Percentiles rank a stretch among this genome's conserved stretches.
Evolutionary conservation across 2,888 invertebrate species (phyloP).

Genomic region (Tanypteryx hageni): DNA sequence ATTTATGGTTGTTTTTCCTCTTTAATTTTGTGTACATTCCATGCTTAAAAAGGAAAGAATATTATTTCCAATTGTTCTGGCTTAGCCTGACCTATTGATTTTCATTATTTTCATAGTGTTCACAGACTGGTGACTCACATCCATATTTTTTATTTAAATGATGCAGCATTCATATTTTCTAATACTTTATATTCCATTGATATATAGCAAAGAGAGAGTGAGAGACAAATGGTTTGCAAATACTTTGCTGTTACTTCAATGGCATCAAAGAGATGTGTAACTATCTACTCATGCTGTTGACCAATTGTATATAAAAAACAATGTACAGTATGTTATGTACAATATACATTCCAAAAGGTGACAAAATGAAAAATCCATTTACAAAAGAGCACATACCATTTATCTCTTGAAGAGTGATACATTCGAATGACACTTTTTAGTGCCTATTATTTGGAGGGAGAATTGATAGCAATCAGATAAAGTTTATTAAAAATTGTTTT

Average conservation of each 20-base stretch:
- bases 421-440: constrained; percentile 33
- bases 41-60: constrained; percentile 61
- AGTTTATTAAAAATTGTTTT: constrained; percentile 3
- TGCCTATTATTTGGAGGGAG: constrained; percentile 28
- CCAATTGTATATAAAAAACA: constrained; percentile 53
- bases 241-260: background rate
- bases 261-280: background rate
- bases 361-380: constrained; percentile 38
- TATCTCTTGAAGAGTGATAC: constrained; percentile 23
- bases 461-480: constrained; percentile 22
- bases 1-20: constrained; percentile 61
- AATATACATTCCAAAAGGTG: constrained; percentile 60
- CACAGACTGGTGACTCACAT: constrained; percentile 57
- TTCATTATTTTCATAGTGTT: constrained; percentile 48
- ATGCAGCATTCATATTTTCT: constrained; percentile 34
- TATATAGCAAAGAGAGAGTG: background rate
- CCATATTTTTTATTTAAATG: constrained; percentile 38
- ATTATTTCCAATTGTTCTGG: constrained; percentile 61
- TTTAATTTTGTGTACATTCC: constrained; percentile 64
- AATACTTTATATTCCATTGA: constrained; percentile 30
- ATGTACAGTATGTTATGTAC: constrained; percentile 43
- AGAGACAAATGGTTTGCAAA: background rate
- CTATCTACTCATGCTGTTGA: constrained; percentile 28
- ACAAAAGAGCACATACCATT: constrained; percentile 3
- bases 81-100: constrained; percentile 51